Evolutionary conservation across 2,797 vertebrate genomes (phyloP), one percentile per base, ranked within the genome.

Genomic region (Tragelaphus oryx): DNA sequence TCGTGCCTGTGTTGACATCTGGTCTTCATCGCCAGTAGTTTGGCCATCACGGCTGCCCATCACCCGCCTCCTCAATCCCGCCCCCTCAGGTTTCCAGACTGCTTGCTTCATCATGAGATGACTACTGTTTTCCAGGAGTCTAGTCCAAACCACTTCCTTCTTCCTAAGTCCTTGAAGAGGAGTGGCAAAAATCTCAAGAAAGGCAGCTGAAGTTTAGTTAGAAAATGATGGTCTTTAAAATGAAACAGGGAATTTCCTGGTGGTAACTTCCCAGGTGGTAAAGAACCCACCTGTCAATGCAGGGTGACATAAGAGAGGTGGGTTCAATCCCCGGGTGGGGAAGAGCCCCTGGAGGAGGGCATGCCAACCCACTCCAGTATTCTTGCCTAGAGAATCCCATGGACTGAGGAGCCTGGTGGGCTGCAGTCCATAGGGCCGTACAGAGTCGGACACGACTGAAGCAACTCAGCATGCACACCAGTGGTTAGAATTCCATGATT

Each of bases 71-170:
- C 76, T 93, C 82, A 76, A 4, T 74, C 30, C 50, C 7, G 1
- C 78, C 52, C 28, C 24, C 68, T 78, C 18, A 60, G 75, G 87
- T 89, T 89, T 85, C 46, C 80, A 93, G 86, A 87, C 80, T 65
- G 48, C 62, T 97, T 88, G 92, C 80, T 62, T 97, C 94, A 95
- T 88, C 30, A 2, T 14, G 44, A 2, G 44, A 80, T 96, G 88
- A 95, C 89, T 76, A 20, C 50, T 55, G 26, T 94, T 96, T 95
- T 97, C 96, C 96, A 95, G 48, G 41, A 84, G 41, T 50, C 83
- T 65, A 2, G 26, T 94, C 95, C 96, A 96, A 96, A 96, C 91
- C 93, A 89, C 93, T 96, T 97, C 84, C 68, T 97, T 62, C 74
- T 84, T 65, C 83, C 24, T 93, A 26, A 30, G 17, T 87, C 94